Evolutionary conservation across 2,113 vertebrate genomes (phyloP), one percentile per base, ranked within the genome.

Genomic region (Phyllopteryx taeniolatus): DNA sequence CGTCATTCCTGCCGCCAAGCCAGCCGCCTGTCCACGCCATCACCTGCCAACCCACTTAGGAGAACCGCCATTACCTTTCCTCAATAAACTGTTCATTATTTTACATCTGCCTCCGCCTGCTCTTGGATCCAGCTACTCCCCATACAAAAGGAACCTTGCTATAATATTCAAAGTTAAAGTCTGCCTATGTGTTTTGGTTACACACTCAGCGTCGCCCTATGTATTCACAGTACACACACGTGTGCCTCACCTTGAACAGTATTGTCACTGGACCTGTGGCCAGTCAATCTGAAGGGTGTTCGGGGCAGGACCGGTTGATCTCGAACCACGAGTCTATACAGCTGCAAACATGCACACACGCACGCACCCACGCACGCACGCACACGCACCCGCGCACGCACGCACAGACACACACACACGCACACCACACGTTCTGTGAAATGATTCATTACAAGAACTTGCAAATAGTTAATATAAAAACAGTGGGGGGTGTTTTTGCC

Each of bases 291-390:
- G 97, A 98, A 68, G 98, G 98, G 83, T 99, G 98, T 86, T 99
- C 96, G 13, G 97, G 98, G 91, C 98, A 99, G 88, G 97, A 99
- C 88, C 97, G 96, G 91, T 99, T 99, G 93, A 99, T 98, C 94
- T 99, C 98, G 93, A 99, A 99, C 97, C 98, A 99, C 1, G 97
- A 97, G 91, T 99, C 97, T 98, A 99, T 98, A 96, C 98, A 99
- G 92, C 97, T 98, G 82, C 60, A 79, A 19, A 75, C 42, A 81
- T 60, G 78, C 59, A 78, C 0, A 53, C 1, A 68, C 57, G 79
- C 33, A 27, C 27, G 27, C 27, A 27, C 71, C 33, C 27, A 1
- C 27, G 27, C 27, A 27, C 27, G 1, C 27, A 27, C 27, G 27
- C 27, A 27, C 27, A 27, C 27, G 27, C 27, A 27, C 71, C 33